A percentile compares a stretch with the other conserved stretches of the same genome.
Evolutionary conservation across 2,113 vertebrate species (phyloP).

Genomic region (Tetraodon nigroviridis): DNA sequence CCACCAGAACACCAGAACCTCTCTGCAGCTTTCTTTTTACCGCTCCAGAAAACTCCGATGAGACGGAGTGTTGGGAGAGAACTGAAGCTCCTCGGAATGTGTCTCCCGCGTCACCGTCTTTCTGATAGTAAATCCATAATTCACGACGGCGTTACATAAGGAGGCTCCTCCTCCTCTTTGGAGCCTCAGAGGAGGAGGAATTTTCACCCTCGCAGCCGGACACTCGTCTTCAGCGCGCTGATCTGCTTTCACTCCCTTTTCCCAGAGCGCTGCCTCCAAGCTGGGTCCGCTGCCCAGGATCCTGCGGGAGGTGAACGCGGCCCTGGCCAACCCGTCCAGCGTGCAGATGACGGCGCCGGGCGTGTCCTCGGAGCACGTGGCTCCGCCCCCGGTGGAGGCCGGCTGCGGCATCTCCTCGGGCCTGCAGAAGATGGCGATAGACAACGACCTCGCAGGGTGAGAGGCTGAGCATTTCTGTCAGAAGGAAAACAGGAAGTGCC

Average conservation of each 20-base stretch:
- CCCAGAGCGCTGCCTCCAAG: conserved; percentile 83
- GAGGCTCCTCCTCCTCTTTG: background rate
- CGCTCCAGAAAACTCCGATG: background rate
- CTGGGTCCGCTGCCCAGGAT: conserved; percentile 93
- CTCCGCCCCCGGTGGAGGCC: conserved; percentile 76
- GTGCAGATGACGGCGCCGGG: conserved; percentile 73
- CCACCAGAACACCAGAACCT: background rate
- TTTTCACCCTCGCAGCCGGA: conserved; percentile 45
- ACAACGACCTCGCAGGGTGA: conserved; percentile 93
- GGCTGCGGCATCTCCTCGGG: conserved; percentile 87
- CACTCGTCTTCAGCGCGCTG: conserved; percentile 12
- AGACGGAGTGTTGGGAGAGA: background rate
- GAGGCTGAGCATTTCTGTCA: too few relatives aligned
- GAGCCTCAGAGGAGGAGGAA: conserved; percentile 19
- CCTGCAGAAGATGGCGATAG: conserved; percentile 96
- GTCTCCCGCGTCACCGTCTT: conserved; percentile 33
- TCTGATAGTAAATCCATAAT: conserved; percentile 51
- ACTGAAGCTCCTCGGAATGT: conserved; percentile 4
- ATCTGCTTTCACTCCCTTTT: background rate
- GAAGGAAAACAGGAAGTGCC: too few relatives aligned
- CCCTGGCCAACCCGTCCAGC: conserved; percentile 84
- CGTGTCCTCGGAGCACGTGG: conserved; percentile 71
- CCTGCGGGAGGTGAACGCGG: conserved; percentile 87
- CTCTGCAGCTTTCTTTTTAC: too few relatives aligned
- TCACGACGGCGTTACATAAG: conserved; percentile 48